Conservation (phyloP, 2,797 vertebrate species). For the Alfaro cultratus region DNA sequence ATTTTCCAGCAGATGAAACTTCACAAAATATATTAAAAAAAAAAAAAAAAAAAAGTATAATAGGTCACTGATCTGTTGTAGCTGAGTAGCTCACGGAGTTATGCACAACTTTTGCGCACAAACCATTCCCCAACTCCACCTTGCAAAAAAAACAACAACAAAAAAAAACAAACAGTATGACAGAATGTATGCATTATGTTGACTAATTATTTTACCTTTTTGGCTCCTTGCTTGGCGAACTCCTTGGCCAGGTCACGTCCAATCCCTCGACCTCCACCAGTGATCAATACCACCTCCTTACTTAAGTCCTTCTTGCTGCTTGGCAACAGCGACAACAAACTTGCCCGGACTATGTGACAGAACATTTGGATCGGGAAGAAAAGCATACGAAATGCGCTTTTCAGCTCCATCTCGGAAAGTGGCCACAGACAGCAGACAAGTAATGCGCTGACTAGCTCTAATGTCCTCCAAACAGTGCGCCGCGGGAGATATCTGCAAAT, state of each 20-base stretch:
- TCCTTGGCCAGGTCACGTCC: conserved; percentile 93
- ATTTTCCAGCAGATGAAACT: conserved; percentile 11
- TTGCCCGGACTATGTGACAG: conserved; percentile 81
- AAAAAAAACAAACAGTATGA: not conserved
- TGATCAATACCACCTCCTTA: conserved; percentile 91
- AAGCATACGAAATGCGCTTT: conserved; percentile 84
- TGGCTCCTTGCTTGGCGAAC: conserved; percentile 90
- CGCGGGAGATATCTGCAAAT: conserved; percentile 25
- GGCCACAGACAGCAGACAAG: conserved; percentile 12
- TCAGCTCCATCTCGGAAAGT: conserved; percentile 85
- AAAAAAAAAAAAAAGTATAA: conserved; percentile 13
- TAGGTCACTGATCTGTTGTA: conserved; percentile 10
- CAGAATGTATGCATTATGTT: conserved; percentile 42
- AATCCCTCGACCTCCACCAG: conserved; percentile 96
- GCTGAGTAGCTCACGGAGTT: conserved; percentile 23
- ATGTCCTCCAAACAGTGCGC: conserved; percentile 18
- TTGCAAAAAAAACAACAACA: not conserved
- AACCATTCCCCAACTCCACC: not conserved
- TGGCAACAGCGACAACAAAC: conserved; percentile 82
- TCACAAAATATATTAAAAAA: too few relatives aligned
- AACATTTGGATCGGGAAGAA: conserved; percentile 89
- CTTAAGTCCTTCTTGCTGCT: conserved; percentile 85
- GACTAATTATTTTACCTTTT: conserved; percentile 84
- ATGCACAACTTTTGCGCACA: conserved; percentile 17
- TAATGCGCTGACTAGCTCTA: conserved; percentile 26